Evolutionary conservation across 2,113 vertebrate species (phyloP), one percentile per base, ranked within the genome.

Genomic region (Rattus rattus): DNA sequence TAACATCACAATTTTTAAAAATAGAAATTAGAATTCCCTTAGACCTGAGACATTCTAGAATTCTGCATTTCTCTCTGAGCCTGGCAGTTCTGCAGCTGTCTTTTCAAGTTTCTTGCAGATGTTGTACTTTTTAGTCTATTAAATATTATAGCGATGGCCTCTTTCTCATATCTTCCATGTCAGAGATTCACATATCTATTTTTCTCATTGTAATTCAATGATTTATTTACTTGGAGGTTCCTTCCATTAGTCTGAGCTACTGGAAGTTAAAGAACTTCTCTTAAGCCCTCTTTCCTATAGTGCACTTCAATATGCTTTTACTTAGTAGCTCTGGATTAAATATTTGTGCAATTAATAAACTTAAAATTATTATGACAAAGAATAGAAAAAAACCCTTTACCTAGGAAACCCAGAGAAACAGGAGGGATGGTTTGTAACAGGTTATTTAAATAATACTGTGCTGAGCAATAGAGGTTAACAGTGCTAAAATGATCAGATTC

Each of bases 161-260:
- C 63, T 88, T 96, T 92, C 77, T 43, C 8, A 33, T 91, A 52
- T 92, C n/a, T 89, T 96, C 96, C 36, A 90, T 70, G 52, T 96
- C 49, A 47, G 33, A 94, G 59, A 93, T 86, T 86, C 52, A 52
- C 85, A 33, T 77, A 76, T 61, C 59, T 95, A 65, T 33, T 94
- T 85, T 75, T 94, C 7, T 93, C n/a, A 92, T 63, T 94, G 30
- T 5, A 52, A 13, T 86, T 10, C n/a, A 84, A 81, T 94, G 72
- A 93, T 93, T 97, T 95, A 92, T 94, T 93, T 95, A 86, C 81
- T 76, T 72, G 7, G 75, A 86, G 28, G 33, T 69, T 13, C 24
- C 36, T 72, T 90, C 39, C 7, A 36, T 84, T 76, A 90, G 92
- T 86, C 17, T 87, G 59, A 95, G 28, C 12, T 94, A n/a, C 88